Percentiles rank a stretch among this genome's conserved stretches.
phyloP scores from a whole-genome alignment of 1,140 invertebrate species.

The Ladona fulva region DNA sequence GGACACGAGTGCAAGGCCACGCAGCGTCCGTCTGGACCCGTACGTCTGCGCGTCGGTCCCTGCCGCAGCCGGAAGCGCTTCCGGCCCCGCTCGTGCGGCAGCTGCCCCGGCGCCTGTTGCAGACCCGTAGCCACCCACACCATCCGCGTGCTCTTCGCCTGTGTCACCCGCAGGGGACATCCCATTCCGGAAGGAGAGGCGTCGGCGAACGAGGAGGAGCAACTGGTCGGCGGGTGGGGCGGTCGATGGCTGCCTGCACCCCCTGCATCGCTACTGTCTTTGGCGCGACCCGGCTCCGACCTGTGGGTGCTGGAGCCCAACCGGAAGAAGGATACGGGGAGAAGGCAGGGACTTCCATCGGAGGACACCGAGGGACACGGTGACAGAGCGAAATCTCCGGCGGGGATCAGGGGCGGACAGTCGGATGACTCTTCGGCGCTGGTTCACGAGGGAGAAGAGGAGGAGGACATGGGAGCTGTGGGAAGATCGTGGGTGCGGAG shows the following conservation, averaged over 20 bases:
- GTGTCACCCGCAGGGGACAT: slow-evolving; percentile 18
- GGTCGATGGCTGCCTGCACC: not conserved
- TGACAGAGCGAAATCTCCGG: not conserved
- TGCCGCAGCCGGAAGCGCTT: slow-evolving; percentile 51
- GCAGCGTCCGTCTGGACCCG: slow-evolving; percentile 39
- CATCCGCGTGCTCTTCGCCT: slow-evolving; percentile 41
- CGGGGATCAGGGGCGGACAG: not conserved
- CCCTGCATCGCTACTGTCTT: not conserved
- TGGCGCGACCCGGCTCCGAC: not conserved
- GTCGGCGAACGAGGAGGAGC: not conserved
- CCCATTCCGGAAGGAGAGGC: not conserved
- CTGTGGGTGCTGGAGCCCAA: not conserved
- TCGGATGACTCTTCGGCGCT: not conserved
- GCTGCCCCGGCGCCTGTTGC: slow-evolving; percentile 46
- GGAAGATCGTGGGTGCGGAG: not conserved
- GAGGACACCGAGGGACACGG: not conserved
- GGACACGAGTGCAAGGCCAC: slow-evolving; percentile 56
- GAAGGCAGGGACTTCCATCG: not conserved
- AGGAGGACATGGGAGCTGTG: not conserved
- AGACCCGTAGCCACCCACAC: slow-evolving; percentile 47
- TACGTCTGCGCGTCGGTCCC: slow-evolving; percentile 47
- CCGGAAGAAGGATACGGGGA: not conserved
- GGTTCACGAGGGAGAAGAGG: not conserved
- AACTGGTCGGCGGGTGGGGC: not conserved
- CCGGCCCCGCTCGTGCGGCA: slow-evolving; percentile 53